A percentile compares a stretch with the other conserved stretches of the same genome.
Conservation (phyloP, 2,113 vertebrate species). For the Bostrychus sinensis region DNA sequence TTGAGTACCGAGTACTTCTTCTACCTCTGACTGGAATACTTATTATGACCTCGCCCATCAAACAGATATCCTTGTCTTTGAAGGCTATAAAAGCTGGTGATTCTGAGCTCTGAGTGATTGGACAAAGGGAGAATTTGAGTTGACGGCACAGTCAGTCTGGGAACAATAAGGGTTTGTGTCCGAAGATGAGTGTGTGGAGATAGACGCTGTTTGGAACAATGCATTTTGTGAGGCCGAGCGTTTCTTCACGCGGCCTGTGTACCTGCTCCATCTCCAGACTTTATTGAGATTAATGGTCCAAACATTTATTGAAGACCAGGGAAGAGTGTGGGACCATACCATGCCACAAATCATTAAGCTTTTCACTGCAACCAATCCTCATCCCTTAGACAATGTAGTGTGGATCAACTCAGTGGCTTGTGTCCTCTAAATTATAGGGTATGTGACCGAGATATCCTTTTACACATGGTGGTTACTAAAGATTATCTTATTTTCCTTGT, state of each 20-base stretch:
- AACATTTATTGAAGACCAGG: constrained; percentile 8
- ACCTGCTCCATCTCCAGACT: constrained; percentile 16
- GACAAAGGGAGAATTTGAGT: constrained; percentile 21
- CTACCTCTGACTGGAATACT: not conserved
- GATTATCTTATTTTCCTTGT: not conserved
- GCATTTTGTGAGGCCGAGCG: constrained; percentile 23
- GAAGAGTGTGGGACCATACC: constrained; percentile 3
- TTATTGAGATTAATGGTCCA: constrained; percentile 59
- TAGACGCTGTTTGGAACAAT: constrained; percentile 11
- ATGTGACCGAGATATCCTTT: not conserved
- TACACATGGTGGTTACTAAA: not conserved
- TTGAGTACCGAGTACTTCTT: too few relatives aligned
- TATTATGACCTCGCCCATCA: not conserved
- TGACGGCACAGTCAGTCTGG: constrained; percentile 6
- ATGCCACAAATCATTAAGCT: constrained; percentile 22
- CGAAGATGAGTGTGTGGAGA: constrained; percentile 22
- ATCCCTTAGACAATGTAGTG: constrained; percentile 20
- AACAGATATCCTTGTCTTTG: not conserved
- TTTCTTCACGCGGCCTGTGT: constrained; percentile 24
- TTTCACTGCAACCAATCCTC: constrained; percentile 22
- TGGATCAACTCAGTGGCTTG: constrained; percentile 20
- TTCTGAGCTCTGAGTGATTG: constrained; percentile 3
- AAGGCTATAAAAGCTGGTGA: not conserved
- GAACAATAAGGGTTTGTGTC: constrained; percentile 30
- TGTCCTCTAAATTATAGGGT: constrained; percentile 13